Conservation (phyloP, 2,113 vertebrate species). For the Brachypodius melanocephalos region DNA sequence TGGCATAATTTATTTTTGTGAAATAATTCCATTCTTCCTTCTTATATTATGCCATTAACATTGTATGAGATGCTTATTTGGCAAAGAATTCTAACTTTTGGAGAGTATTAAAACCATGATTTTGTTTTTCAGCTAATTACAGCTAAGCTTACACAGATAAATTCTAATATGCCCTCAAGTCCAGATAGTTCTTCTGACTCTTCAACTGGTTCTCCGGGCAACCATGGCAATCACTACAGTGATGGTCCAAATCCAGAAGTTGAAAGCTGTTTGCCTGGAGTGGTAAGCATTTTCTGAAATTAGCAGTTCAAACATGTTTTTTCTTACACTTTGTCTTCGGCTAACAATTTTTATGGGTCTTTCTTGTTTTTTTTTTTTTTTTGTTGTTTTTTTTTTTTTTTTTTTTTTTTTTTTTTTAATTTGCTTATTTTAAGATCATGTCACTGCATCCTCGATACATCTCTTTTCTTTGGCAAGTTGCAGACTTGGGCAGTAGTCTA, state of each 20-base stretch:
- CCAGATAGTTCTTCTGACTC: slow-evolving; percentile 99
- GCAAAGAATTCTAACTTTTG: neutral
- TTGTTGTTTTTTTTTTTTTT: neutral
- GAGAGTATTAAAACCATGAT: neutral
- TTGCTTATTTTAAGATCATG: slow-evolving; percentile 87
- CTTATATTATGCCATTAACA: neutral
- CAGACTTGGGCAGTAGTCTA: slow-evolving; percentile 94
- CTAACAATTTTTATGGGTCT: neutral
- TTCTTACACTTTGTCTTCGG: neutral
- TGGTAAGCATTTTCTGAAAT: slow-evolving; percentile 79
- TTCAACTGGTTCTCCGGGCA: slow-evolving; percentile 97
- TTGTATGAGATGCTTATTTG: neutral
- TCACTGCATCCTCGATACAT: slow-evolving; percentile 97
- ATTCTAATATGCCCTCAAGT: slow-evolving; percentile 99
- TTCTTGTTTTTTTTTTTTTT: neutral
- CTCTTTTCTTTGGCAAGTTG: slow-evolving; percentile 99
- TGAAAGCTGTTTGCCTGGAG: slow-evolving; percentile 97
- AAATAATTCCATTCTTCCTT: neutral
- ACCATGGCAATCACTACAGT: slow-evolving; percentile 98
- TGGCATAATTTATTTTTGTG: neutral
- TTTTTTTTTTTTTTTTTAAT: neutral
- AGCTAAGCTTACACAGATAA: slow-evolving; percentile 98
- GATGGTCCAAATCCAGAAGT: slow-evolving; percentile 98
- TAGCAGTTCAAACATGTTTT: neutral
- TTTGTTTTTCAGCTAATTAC: slow-evolving; percentile 89